These are phyloP conservation scores for Merops nubicus DNA, from an alignment of 2,113 vertebrate genomes.

Conservation along the genomic window DNA sequence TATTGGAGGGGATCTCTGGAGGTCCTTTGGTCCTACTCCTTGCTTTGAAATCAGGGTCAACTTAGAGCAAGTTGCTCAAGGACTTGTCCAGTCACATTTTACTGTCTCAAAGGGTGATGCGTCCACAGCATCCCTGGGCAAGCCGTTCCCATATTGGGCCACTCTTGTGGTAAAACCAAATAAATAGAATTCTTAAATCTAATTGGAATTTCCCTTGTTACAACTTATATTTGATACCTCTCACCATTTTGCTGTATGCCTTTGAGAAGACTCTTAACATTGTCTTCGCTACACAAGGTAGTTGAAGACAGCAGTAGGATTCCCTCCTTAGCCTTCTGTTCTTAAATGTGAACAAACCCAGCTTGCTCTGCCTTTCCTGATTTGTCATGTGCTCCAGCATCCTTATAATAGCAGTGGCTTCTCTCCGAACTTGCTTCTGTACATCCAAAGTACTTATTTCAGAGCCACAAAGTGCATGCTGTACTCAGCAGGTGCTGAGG, in stretches of 20 bases:
- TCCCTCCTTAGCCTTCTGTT: not conserved
- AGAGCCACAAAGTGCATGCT: not conserved
- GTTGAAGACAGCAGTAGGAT: not conserved
- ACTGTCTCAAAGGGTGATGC: not conserved
- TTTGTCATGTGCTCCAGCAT: not conserved
- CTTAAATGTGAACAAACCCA: not conserved
- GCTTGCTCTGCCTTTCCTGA: not conserved
- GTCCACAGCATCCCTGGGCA: not conserved
- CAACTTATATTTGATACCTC: not conserved
- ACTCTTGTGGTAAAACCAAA: not conserved
- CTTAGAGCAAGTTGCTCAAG: not conserved
- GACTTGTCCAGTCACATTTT: not conserved
- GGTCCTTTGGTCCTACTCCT: not conserved
- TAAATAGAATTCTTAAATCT: not conserved
- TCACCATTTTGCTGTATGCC: not conserved
- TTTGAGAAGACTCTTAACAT: not conserved
- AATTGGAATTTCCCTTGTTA: not conserved
- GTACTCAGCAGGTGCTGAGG: not conserved
- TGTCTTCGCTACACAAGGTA: rapidly evolving
- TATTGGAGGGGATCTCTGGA: not conserved
- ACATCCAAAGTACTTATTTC: not conserved
- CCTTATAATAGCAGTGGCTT: not conserved
- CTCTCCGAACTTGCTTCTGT: not conserved
- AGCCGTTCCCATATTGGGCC: not conserved
- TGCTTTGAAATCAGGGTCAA: not conserved